Percentiles rank a stretch among this genome's conserved stretches.
Conservation (phyloP, 2,888 invertebrate species). For the Harpalus rubripes region DNA sequence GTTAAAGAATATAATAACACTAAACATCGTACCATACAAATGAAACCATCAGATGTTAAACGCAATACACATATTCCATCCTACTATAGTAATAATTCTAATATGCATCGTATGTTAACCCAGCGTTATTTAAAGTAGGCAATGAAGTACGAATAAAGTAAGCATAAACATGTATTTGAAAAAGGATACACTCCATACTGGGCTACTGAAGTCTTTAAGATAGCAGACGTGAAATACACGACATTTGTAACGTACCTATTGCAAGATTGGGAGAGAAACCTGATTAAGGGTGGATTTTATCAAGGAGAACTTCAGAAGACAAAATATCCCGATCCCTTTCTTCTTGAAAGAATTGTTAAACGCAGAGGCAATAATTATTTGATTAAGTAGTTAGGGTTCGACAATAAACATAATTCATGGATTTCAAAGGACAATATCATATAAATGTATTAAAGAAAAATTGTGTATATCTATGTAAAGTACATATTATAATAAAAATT, state of each 20-base stretch:
- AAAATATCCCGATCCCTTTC: slow-evolving; percentile 71
- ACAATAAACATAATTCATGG: background rate
- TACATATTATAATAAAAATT: too few species aligned
- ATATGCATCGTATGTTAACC: background rate
- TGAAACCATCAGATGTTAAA: slow-evolving; percentile 63
- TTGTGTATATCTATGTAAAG: background rate
- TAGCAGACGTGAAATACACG: background rate
- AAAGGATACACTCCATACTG: slow-evolving; percentile 33
- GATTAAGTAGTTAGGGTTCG: slow-evolving; percentile 70
- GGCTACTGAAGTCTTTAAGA: slow-evolving; percentile 25
- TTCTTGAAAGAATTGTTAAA: slow-evolving; percentile 71
- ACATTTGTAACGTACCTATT: slow-evolving; percentile 2
- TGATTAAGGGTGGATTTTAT: slow-evolving; percentile 73
- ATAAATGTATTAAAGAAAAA: background rate
- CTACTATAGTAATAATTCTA: background rate
- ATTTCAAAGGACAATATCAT: background rate
- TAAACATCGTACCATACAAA: slow-evolving; percentile 35
- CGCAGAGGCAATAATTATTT: slow-evolving; percentile 67
- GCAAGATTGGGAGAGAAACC: slow-evolving; percentile 70
- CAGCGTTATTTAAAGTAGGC: background rate
- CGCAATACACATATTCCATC: slow-evolving; percentile 69
- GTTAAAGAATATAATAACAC: slow-evolving; percentile 13
- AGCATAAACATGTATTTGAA: slow-evolving; percentile 1
- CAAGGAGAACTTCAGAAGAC: slow-evolving; percentile 71
- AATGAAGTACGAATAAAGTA: background rate